Percentiles rank a stretch among this genome's conserved stretches.
These are phyloP conservation scores for Noctua comes DNA, from an alignment of 2,888 invertebrate species.

Conservation along the genomic window DNA sequence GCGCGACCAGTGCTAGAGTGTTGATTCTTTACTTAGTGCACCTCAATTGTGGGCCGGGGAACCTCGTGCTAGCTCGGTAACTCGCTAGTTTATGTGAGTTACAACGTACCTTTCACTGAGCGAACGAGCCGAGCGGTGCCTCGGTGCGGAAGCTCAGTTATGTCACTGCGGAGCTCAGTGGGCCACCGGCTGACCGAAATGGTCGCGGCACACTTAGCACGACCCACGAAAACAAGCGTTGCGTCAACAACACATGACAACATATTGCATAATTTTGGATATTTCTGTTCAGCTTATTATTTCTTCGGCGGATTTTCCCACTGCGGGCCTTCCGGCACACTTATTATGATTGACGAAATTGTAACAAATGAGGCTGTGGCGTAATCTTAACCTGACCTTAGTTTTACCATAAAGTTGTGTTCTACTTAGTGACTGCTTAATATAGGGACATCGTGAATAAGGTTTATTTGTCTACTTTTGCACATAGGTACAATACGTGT, in stretches of 20 bases:
- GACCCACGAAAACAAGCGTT: constrained; percentile 88
- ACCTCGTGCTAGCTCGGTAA: constrained; percentile 44
- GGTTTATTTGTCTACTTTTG: constrained; percentile 19
- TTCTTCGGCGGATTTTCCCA: constrained; percentile 59
- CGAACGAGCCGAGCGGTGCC: constrained; percentile 72
- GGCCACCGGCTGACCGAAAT: constrained; percentile 89
- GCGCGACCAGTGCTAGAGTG: constrained; percentile 31
- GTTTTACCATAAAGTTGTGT: constrained; percentile 40
- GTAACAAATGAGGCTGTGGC: constrained; percentile 60
- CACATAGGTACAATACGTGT: constrained; percentile 37
- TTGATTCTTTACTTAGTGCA: constrained; percentile 58
- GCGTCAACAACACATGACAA: constrained; percentile 86
- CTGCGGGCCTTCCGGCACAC: constrained; percentile 59
- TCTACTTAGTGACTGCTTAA: constrained; percentile 42
- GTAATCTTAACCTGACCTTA: constrained; percentile 62
- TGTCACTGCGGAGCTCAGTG: constrained; percentile 83
- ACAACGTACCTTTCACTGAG: constrained; percentile 80
- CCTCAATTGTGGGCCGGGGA: constrained; percentile 48
- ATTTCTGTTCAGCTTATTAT: constrained; percentile 60
- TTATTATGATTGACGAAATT: constrained; percentile 58
- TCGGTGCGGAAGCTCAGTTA: constrained; percentile 86
- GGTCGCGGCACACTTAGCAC: constrained; percentile 87
- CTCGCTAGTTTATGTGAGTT: constrained; percentile 70
- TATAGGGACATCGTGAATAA: constrained; percentile 13
- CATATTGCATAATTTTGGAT: constrained; percentile 80